Evolutionary conservation across 2,797 vertebrate genomes (phyloP).

Genomic region (Erpetoichthys calabaricus): DNA sequence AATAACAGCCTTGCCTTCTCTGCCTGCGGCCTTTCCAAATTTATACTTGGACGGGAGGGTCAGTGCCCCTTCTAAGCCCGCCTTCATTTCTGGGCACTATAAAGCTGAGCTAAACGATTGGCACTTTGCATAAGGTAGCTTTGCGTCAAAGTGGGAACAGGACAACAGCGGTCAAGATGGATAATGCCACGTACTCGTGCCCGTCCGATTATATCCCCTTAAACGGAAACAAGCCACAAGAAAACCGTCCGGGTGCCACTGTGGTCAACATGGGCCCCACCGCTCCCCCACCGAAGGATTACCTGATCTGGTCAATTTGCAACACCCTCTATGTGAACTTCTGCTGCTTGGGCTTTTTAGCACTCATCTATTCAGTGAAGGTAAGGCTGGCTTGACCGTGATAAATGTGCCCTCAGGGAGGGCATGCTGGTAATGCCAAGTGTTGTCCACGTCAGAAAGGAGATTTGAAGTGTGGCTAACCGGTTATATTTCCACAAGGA

Average conservation of each 20-base stretch:
- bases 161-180: slow-evolving; percentile 31
- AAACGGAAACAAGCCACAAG: slow-evolving; percentile 47
- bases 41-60: too few species aligned
- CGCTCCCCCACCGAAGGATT: slow-evolving; percentile 45
- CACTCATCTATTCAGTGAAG: slow-evolving; percentile 68
- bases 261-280: slow-evolving; percentile 49
- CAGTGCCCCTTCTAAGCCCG: too few species aligned
- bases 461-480: too few species aligned
- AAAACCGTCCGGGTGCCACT: slow-evolving; percentile 42
- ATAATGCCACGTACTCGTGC: slow-evolving; percentile 63
- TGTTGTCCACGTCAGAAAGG: too few species aligned
- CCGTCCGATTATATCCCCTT: slow-evolving; percentile 58
- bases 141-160: not conserved
- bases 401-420: not conserved
- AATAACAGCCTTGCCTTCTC: slow-evolving; percentile 41
- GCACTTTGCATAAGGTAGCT: not conserved
- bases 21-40: too few species aligned
- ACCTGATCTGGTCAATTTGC: slow-evolving; percentile 64
- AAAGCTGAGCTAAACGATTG: too few species aligned
- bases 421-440: too few species aligned
- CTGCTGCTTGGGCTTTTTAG: slow-evolving; percentile 68
- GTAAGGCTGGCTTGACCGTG: slow-evolving; percentile 32
- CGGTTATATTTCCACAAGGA: too few species aligned
- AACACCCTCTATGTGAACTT: slow-evolving; percentile 68
- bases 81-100: too few species aligned